A percentile compares a stretch with the other conserved stretches of the same genome.
Evolutionary conservation across 35 echinoderm and acorn worm genomes (phyloP).

Genomic region (Heliocidaris erythrogramma): DNA sequence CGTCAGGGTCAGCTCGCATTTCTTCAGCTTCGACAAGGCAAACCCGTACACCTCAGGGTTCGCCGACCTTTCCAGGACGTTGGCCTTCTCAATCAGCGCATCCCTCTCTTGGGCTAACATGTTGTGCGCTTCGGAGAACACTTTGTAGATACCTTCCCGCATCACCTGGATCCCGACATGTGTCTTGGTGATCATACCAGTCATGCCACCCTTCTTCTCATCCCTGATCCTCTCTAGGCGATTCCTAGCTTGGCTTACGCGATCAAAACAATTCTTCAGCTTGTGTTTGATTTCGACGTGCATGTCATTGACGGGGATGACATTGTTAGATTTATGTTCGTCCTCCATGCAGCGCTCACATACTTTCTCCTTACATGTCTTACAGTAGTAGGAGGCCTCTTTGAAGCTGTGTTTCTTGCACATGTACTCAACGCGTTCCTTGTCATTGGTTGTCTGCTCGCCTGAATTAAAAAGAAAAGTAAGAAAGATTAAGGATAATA

Average conservation of each 20-base stretch:
- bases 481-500: not conserved
- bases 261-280: not conserved
- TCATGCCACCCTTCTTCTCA: not conserved
- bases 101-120: not conserved
- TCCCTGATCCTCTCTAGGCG: not conserved
- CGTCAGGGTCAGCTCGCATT: not conserved
- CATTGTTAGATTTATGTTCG: not conserved
- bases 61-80: conserved; percentile 1
- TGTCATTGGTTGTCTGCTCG: not conserved
- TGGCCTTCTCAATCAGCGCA: not conserved
- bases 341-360: conserved; percentile 23
- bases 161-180: conserved; percentile 25
- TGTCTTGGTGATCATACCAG: not conserved
- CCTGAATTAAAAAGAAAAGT: not conserved
- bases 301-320: not conserved
- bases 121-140: conserved; percentile 2
- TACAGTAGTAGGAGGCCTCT: conserved; percentile 11
- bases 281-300: conserved; percentile 17
- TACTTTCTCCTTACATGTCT: not conserved
- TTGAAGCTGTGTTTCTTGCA: conserved; percentile 26
- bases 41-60: conserved; percentile 16
- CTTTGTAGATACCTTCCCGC: conserved; percentile 25
- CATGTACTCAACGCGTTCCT: conserved; percentile 11
- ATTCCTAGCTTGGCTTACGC: not conserved
- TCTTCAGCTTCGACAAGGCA: conserved; percentile 11